Percentiles rank a stretch among this genome's conserved stretches.
Conservation (phyloP, 2,113 vertebrate species). For the Microcebus tavaratra region DNA sequence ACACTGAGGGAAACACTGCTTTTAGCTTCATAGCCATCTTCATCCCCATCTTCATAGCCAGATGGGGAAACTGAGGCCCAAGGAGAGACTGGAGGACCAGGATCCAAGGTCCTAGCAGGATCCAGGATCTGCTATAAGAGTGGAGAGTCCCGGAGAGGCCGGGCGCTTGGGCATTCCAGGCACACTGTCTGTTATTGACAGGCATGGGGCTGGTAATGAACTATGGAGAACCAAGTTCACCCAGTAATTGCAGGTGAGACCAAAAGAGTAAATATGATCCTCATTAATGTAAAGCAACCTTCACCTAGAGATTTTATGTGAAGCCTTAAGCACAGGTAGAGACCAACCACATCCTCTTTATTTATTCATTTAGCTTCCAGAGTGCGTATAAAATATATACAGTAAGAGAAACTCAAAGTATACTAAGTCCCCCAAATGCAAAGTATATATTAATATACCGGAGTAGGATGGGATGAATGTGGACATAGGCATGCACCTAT, state of each 20-base stretch:
- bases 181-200: conserved; percentile 30
- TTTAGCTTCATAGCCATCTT: not conserved
- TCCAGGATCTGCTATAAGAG: not conserved
- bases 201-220: not conserved
- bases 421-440: not conserved
- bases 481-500: accelerated
- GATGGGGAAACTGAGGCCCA: not conserved
- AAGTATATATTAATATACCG: not conserved
- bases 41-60: not conserved
- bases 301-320: not conserved
- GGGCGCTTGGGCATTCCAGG: not conserved
- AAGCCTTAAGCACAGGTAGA: not conserved
- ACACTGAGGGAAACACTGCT: not conserved
- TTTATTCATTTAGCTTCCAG: conserved; percentile 7
- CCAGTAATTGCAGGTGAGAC: not conserved
- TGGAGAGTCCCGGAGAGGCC: accelerated
- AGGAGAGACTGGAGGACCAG: not conserved
- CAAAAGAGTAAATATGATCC: not conserved
- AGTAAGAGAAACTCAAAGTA: not conserved
- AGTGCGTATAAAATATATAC: not conserved
- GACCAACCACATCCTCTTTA: not conserved
- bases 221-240: not conserved
- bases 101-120: no score
- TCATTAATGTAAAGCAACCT: not conserved
- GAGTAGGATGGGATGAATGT: not conserved